Conservation (phyloP, 2,113 vertebrate species). For the Butorides virescens region DNA sequence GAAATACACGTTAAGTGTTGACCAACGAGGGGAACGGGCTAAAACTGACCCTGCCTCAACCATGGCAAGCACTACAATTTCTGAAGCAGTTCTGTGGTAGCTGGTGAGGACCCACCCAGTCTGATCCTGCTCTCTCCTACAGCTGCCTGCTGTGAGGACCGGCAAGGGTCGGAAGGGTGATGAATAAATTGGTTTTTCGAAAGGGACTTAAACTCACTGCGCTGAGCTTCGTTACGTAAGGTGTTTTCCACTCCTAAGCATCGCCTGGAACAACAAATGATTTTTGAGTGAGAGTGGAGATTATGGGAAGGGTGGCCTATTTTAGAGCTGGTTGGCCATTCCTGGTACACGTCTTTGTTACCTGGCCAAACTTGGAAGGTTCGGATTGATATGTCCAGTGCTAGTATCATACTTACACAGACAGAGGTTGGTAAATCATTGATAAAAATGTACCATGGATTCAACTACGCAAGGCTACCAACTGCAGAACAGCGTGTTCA, state of each 20-base stretch:
- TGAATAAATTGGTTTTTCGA: neutral
- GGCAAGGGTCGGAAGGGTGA: no score
- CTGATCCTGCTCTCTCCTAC: neutral
- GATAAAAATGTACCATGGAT: neutral
- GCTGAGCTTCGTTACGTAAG: neutral
- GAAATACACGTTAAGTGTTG: neutral
- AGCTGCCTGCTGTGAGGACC: accelerated
- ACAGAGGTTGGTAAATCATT: neutral
- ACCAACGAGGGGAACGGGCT: accelerated
- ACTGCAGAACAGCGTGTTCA: neutral
- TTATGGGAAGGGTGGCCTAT: neutral
- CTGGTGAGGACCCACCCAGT: accelerated
- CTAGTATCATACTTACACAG: neutral
- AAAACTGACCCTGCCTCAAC: neutral
- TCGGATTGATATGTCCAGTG: neutral
- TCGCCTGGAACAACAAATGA: neutral
- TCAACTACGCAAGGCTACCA: neutral
- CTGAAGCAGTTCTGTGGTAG: accelerated
- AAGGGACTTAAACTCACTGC: neutral
- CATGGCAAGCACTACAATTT: neutral
- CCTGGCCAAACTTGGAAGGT: neutral
- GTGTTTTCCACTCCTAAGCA: neutral
- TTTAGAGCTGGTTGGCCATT: neutral
- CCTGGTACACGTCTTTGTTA: neutral
- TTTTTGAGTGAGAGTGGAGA: neutral